phyloP scores from a whole-genome alignment of 35 echinoderm and acorn worm species.

The Hemicentrotus pulcherrimus region DNA sequence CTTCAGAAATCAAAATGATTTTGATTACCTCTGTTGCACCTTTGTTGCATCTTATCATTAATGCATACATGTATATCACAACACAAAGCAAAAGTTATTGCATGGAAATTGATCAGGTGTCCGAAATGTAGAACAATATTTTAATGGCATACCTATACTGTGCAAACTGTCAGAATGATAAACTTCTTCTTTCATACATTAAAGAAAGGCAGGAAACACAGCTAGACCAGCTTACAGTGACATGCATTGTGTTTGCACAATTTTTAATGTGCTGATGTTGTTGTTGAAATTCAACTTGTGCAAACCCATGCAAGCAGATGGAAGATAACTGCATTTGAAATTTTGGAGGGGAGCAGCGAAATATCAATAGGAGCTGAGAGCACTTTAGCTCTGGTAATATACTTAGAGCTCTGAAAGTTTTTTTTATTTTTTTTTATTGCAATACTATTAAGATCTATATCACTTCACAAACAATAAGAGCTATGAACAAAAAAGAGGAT shows the following conservation, averaged over 20 bases:
- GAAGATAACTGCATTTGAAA: background rate
- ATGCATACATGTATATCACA: background rate
- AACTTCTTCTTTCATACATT: background rate
- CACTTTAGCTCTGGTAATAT: background rate
- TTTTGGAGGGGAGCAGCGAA: background rate
- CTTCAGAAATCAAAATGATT: background rate
- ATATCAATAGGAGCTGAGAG: background rate
- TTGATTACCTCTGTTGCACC: background rate
- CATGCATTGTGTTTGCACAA: background rate
- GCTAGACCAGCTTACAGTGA: background rate
- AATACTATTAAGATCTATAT: too few relatives aligned
- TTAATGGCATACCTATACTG: background rate
- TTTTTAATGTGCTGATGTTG: background rate
- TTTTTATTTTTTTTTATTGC: too few relatives aligned
- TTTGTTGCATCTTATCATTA: background rate
- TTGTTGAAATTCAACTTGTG: background rate
- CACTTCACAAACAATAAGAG: too few relatives aligned
- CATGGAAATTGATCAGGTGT: background rate
- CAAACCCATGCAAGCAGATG: background rate
- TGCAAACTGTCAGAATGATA: background rate
- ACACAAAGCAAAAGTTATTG: background rate
- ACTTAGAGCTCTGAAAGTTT: background rate
- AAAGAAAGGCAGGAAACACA: background rate
- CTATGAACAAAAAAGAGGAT: too few relatives aligned
- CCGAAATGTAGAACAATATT: background rate